Evolutionary conservation across 2,113 vertebrate species (phyloP), one percentile per base, ranked within the genome.

Genomic region (Tragelaphus buxtoni): DNA sequence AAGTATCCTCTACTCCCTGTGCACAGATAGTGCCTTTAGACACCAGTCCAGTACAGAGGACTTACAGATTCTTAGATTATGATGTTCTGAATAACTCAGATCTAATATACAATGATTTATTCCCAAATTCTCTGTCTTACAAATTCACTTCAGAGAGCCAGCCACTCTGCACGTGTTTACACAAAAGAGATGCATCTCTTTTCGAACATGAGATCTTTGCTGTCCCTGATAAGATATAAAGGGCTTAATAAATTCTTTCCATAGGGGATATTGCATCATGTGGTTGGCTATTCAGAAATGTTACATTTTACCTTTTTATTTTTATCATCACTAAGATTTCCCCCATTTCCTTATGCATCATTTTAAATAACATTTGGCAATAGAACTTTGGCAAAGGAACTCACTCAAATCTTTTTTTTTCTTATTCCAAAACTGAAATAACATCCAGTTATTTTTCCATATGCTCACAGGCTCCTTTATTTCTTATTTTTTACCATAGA

Each of bases 331-430:
- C 42, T 22, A 76, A 65, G 7, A 26, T 94, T 76, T 28, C 7
- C 18, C 39, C 24, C 11, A 91, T 22, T 79, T 9, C 11, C 45
- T 79, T 93, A 61, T 88, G 63, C 3, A 55, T 77, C n/a, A 80
- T 86, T 95, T 95, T 69, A 93, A 93, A 93, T 91, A 97, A 92
- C 7, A 42, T 63, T 90, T 91, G 60, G 47, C 60, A 74, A 74
- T 94, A 91, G 84, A 84, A 72, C 49, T 92, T 97, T 87, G 84
- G 51, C 88, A 95, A 77, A 94, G 24, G 76, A 95, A 84, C 17
- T 81, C 94, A 8, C 45, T 94, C 35, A 82, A 91, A 91, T 55
- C 53, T 18, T 55, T 65, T 11, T 77, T 88, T 45, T 20, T 42
- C 69, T 35, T 74, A 93, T 94, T 49, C 14, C 22, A 92, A 96